Conservation (phyloP, 1,140 invertebrate species). For the Homalodisca vitripennis region DNA sequence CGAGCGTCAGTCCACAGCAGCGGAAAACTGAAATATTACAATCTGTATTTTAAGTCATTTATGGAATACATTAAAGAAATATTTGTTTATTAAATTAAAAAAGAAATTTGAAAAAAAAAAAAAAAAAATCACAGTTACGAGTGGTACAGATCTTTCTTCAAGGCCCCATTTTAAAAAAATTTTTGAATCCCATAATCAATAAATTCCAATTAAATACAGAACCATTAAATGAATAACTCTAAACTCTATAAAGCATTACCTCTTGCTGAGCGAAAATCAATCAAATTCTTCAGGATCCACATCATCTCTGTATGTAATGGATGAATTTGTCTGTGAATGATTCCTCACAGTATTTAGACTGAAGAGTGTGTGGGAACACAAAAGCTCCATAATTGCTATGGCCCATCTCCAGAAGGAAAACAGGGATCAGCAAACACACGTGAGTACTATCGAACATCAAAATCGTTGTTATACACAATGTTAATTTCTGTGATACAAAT, state of each 20-base stretch:
- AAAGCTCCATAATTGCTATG: slow-evolving; percentile 86
- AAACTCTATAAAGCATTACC: too few relatives aligned
- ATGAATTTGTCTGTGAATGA: slow-evolving; percentile 87
- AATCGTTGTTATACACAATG: too few relatives aligned
- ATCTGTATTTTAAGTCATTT: background rate
- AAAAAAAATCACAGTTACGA: too few relatives aligned
- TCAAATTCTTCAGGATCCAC: slow-evolving; percentile 88
- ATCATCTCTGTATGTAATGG: slow-evolving; percentile 86
- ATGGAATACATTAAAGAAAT: background rate
- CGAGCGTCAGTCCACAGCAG: slow-evolving; percentile 87
- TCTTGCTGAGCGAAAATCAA: slow-evolving; percentile 92
- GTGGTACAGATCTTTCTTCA: too few relatives aligned
- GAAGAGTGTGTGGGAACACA: slow-evolving; percentile 86
- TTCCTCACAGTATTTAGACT: slow-evolving; percentile 76
- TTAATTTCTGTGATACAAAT: too few relatives aligned
- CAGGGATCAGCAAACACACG: slow-evolving; percentile 80
- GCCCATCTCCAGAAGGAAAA: slow-evolving; percentile 90
- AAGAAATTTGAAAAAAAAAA: too few relatives aligned
- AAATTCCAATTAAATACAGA: too few relatives aligned
- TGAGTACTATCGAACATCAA: slow-evolving; percentile 79
- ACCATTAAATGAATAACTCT: too few relatives aligned
- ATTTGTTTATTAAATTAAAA: too few relatives aligned
- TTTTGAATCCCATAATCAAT: too few relatives aligned
- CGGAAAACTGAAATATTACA: slow-evolving; percentile 67
- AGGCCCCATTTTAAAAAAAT: too few relatives aligned